Evolutionary conservation across 2,113 vertebrate genomes (phyloP), one percentile per base, ranked within the genome.

Genomic region (Cavia aperea): DNA sequence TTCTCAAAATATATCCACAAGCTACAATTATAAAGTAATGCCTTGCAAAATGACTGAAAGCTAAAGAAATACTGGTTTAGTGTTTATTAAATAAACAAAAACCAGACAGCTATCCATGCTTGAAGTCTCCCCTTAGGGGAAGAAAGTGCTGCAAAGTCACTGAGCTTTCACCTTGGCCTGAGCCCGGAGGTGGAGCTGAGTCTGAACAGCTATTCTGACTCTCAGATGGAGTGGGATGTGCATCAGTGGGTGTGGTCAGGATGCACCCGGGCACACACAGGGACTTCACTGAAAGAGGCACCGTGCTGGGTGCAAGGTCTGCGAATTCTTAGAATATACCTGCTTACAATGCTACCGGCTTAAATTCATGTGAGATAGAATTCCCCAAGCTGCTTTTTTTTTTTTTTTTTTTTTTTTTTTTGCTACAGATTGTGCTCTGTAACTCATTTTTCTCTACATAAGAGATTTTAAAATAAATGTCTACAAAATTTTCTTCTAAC

Each of bases 401-500:
- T 33, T 73, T 70, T 66, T 33, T 73, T 70, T 66, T 33, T 73
- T 70, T 66, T 33, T 73, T 70, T 66, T 39, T 33, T 73, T 70
- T 66, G 5, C n/a, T 62, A 14, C 51, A 86, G 36, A 63, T 16
- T 79, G 26, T 49, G 3, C 6, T 58, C 8, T 46, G 8, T n/a
- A n/a, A 15, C 11, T 86, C 62, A 21, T 86, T 75, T 93, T 54
- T 85, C 88, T 29, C 49, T 63, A 51, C 83, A 51, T 81, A 23
- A 85, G 5, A 68, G 8, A 73, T 87, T 93, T 88, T 78, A 72
- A 87, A 94, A 72, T 24, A 91, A 75, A 60, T 85, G 12, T 2
- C 81, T 49, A 39, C 31, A 81, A 87, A 81, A 73, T 68, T 73
- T 8, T 12, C 33, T 81, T 85, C 29, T 77, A 63, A 93, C 58